Evolutionary conservation across 37 sponge, comb jelly and placozoan species (phyloP).

Genomic region (Eunapius fragilis): DNA sequence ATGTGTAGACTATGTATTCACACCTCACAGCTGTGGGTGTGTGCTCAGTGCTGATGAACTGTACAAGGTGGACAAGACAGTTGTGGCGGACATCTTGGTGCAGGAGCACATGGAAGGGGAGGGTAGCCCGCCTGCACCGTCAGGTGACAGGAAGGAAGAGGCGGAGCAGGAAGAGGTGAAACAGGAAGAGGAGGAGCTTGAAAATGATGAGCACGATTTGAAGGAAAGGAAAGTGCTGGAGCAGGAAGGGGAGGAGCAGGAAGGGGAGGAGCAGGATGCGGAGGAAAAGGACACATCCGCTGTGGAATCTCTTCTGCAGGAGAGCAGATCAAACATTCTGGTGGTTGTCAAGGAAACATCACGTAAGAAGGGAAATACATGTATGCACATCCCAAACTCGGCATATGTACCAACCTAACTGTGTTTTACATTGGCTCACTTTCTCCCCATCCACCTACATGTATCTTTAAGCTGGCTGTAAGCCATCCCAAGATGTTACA

Average conservation of each 20-base stretch:
- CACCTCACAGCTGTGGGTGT: conserved; percentile 73
- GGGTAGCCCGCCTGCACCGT: neutral
- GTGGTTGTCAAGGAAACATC: too few relatives aligned
- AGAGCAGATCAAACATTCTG: too few relatives aligned
- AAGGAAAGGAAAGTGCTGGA: too few relatives aligned
- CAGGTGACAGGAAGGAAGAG: neutral
- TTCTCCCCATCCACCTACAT: neutral
- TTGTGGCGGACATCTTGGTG: conserved; percentile 52
- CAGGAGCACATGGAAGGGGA: neutral
- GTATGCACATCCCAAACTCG: too few relatives aligned
- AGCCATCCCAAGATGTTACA: neutral
- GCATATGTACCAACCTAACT: too few relatives aligned
- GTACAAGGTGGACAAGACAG: conserved; percentile 82
- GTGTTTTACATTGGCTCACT: neutral
- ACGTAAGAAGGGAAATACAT: too few relatives aligned
- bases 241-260: conserved; percentile 27
- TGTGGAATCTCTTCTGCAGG: too few relatives aligned
- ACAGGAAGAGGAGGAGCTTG: too few relatives aligned
- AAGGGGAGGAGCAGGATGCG: neutral
- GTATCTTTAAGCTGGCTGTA: too few relatives aligned
- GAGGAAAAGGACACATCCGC: conserved; percentile 14
- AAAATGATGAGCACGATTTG: too few relatives aligned
- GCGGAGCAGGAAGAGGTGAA: neutral
- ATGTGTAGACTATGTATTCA: neutral
- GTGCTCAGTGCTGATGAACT: conserved; percentile 56